These are phyloP conservation scores for Chesias legatella DNA, from an alignment of 2,888 invertebrate genomes.

Conservation along the genomic window DNA sequence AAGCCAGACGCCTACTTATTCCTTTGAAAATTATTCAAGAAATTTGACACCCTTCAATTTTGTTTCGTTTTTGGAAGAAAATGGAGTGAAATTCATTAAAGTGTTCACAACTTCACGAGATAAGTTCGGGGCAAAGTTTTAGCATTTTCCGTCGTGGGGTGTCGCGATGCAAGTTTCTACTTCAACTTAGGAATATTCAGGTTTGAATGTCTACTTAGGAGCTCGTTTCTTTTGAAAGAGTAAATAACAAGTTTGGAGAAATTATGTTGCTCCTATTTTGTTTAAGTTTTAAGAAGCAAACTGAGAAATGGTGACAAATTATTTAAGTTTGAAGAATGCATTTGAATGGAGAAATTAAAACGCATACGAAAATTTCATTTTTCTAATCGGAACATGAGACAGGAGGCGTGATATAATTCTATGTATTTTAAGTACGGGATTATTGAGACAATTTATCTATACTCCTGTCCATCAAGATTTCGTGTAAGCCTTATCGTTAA, in stretches of 20 bases:
- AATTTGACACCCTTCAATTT: neutral
- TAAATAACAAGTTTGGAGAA: neutral
- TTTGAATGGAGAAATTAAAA: too few species aligned
- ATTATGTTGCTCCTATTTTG: too few species aligned
- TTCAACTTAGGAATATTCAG: slow-evolving; percentile 10
- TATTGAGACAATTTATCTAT: too few species aligned
- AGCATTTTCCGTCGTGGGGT: slow-evolving; percentile 5
- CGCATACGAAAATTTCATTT: too few species aligned
- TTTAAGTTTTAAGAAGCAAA: neutral
- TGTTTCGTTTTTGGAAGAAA: neutral
- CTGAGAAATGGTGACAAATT: neutral
- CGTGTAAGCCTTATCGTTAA: too few species aligned
- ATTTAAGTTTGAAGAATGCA: too few species aligned
- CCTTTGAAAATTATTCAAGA: too few species aligned
- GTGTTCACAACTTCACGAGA: slow-evolving; percentile 4
- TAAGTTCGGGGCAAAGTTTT: slow-evolving; percentile 9
- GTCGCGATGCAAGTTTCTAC: slow-evolving; percentile 11
- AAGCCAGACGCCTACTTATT: too few species aligned
- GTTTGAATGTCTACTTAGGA: slow-evolving; percentile 5
- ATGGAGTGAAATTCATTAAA: slow-evolving; percentile 3
- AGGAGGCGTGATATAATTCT: too few species aligned
- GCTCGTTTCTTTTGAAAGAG: neutral
- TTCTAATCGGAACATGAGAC: too few species aligned
- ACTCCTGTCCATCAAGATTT: too few species aligned
- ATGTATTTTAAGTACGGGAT: too few species aligned